A percentile compares a stretch with the other conserved stretches of the same genome.
Conservation (phyloP, 2,113 vertebrate species). For the Pyxicephalus adspersus region DNA sequence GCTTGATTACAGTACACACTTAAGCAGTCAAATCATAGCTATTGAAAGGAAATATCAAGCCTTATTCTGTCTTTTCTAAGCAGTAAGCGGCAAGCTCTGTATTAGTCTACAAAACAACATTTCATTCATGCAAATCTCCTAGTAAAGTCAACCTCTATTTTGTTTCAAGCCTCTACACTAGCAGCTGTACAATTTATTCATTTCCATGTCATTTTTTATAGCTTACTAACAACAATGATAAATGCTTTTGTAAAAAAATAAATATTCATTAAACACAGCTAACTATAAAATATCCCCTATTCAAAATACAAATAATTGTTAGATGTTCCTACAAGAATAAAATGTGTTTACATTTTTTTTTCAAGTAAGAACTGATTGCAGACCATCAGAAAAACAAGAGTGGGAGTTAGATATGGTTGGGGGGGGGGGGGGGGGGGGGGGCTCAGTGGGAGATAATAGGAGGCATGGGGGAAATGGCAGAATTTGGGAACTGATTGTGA, state of each 20-base stretch:
- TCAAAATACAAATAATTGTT: slow-evolving; percentile 58
- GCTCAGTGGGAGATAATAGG: too few species aligned
- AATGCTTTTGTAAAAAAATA: slow-evolving; percentile 73
- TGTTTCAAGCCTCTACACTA: slow-evolving; percentile 69
- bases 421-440: too few species aligned
- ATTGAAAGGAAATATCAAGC: too few species aligned
- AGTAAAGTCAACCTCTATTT: slow-evolving; percentile 72
- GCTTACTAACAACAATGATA: slow-evolving; percentile 72
- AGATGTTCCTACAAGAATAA: slow-evolving; percentile 66
- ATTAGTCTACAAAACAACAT: slow-evolving; percentile 41
- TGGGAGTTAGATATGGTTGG: too few species aligned
- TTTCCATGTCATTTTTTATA: slow-evolving; percentile 70
- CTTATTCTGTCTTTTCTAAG: neutral
- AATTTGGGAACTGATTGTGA: too few species aligned
- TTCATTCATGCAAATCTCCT: slow-evolving; percentile 66
- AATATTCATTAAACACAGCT: slow-evolving; percentile 70
- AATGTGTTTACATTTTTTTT: slow-evolving; percentile 60
- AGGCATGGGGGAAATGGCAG: too few species aligned
- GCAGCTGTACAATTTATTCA: slow-evolving; percentile 67
- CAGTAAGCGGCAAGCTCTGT: neutral
- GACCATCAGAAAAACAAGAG: too few species aligned
- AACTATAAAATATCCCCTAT: slow-evolving; percentile 66
- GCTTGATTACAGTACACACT: too few species aligned
- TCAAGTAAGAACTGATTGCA: slow-evolving; percentile 33
- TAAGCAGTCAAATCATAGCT: too few species aligned